These are phyloP conservation scores for Parus major DNA, from an alignment of 2,113 vertebrate species.

Conservation along the genomic window DNA sequence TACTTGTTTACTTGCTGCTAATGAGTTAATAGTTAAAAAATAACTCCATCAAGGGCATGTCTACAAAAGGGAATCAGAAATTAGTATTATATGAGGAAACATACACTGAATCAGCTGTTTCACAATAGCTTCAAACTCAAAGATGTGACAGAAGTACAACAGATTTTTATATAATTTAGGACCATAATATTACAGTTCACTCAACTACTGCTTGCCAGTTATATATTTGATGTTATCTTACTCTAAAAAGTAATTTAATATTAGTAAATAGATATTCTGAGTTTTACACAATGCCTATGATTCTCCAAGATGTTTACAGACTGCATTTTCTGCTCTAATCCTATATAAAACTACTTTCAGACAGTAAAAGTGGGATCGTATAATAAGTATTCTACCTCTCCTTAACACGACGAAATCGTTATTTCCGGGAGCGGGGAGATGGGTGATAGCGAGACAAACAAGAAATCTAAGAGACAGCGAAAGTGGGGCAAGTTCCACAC, in stretches of 20 bases:
- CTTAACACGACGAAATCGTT: background rate
- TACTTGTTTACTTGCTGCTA: constrained; percentile 46
- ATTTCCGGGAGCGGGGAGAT: background rate
- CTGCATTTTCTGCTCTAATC: background rate
- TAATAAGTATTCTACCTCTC: background rate
- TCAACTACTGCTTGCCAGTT: background rate
- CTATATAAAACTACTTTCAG: background rate
- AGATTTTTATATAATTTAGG: background rate
- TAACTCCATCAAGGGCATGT: constrained; percentile 45
- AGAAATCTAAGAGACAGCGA: background rate
- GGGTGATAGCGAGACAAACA: background rate
- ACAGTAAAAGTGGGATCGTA: background rate
- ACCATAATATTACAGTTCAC: background rate
- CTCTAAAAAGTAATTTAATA: background rate
- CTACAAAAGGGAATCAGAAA: background rate
- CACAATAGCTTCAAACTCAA: background rate
- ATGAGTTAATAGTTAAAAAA: constrained; percentile 62
- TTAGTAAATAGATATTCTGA: background rate
- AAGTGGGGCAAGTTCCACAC: background rate
- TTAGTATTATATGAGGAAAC: background rate
- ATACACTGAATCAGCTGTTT: background rate
- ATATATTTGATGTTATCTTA: background rate
- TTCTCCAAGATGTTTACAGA: background rate
- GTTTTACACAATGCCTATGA: background rate
- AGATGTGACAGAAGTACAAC: background rate